Base-by-base conservation (phyloP, 2,888 invertebrate species). In the Dastarcus helophoroides region DNA sequence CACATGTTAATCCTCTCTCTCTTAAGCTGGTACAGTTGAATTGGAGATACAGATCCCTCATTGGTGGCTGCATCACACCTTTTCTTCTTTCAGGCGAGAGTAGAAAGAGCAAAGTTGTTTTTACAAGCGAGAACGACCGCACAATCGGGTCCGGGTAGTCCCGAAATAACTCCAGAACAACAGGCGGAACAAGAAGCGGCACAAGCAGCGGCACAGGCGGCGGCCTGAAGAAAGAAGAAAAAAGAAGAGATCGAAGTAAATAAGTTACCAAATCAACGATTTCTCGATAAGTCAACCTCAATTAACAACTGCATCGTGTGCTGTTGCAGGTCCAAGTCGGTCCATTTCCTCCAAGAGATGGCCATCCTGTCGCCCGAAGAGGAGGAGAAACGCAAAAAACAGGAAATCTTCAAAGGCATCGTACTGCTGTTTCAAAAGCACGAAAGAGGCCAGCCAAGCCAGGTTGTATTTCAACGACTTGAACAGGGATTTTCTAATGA, bases 361-460 rank as follows among this genome's bases (percentile, higher is more conserved):
- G 38, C 54, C 23, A 58, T 36, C 2, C 26, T 48, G 17, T 41
- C 45, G 2, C 33, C 34, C n/a, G 44, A 48, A 42, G 43, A 50
- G 32, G 32, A 40, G 8, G 46, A 44, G 38, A 47, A 42, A 29
- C 13, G 43, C 13, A 36, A 42, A 25, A 32, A 37, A 12, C 49
- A 49, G 39, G 38, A 40, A 4, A 35, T 43, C 27, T 31, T 59
- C 2, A 44, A 31, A 1, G 38, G 51, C 1, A 54, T 56, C 2
- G 41, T 64, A 0, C 53, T 39, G 8, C 26, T 63, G 4, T 60
- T 69, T 23, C 68, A 69, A 45, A 50, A 46, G 0, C 63, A 65
- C 26, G 70, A 70, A 46, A 52, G 67, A 22, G 67, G 60, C n/a
- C 1, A 53, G 69, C 28, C 58, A 57, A 37, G 44, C 42, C 4